Base-by-base conservation (phyloP, 2,113 vertebrate species). In the Silurus meridionalis region DNA sequence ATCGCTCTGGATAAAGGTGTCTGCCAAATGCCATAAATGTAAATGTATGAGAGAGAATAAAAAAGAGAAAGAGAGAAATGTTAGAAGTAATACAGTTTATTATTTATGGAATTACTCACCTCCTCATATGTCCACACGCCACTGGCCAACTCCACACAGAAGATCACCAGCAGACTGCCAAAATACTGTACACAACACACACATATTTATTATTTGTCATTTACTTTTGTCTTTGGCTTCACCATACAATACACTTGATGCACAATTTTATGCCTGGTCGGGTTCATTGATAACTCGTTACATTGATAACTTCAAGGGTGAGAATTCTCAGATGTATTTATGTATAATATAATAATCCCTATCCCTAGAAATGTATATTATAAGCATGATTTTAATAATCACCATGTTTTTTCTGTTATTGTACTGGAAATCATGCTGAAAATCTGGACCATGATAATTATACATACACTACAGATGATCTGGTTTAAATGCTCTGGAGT, bases 111-210 rank as follows among this genome's bases (percentile, higher is more conserved):
- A 46, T 50, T 71, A 74, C 90, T 92, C 85, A 95, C 98, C 94
- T 99, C 95, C 46, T 98, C 97, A 0, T 99, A 98, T 8, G 97
- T 99, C 98, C 98, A 99, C 82, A 98, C 97, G 7, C 97, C 97
- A 85, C 97, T 97, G 87, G 98, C 97, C 94, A 98, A 89, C 91
- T 99, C 97, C 87, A 99, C 93, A 14, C 97, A 99, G 95, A 99
- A 97, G 92, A 99, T 97, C 89, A 99, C 95, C 93, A 99, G 92
- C 89, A 99, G 95, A 79, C 97, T 97, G 93, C 97, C 96, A 91
- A 99, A 99, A 92, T 99, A 99, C 98, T 99, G 93, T 17, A 89
- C 86, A 91, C 50, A n/a, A 3, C 61, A 87, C 21, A 75, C 6
- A 86, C 10, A 87, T 5, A 67, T 37, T 3, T 37, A 37, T 37